Evolutionary conservation across 1,140 invertebrate species (phyloP).

Genomic region (Procambarus virginalis): DNA sequence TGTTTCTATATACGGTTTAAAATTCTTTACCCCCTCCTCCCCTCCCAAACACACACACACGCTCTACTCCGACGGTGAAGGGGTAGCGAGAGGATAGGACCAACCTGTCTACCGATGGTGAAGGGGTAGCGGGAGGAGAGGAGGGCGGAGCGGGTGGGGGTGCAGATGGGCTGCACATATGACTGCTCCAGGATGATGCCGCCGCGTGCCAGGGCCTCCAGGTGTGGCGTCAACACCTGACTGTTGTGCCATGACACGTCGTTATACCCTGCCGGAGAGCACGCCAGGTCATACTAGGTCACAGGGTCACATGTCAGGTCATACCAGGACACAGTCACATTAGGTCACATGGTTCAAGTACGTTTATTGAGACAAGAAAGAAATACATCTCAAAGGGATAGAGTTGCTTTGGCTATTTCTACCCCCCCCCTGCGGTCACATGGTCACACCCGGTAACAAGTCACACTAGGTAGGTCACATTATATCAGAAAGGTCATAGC

Average conservation of each 20-base stretch:
- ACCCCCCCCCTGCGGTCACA: no score
- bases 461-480: no score
- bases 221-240: neutral
- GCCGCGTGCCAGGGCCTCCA: constrained; percentile 79
- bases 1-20: no score
- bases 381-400: no score
- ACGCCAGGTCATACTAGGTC: neutral
- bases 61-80: neutral
- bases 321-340: no score
- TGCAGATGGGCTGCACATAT: constrained; percentile 81
- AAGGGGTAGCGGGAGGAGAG: constrained; percentile 90
- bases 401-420: no score
- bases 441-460: no score
- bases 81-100: neutral
- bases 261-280: neutral
- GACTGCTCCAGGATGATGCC: constrained; percentile 81
- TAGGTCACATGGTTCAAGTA: no score
- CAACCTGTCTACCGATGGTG: constrained; percentile 77
- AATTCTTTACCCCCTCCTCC: no score
- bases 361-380: no score
- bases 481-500: no score
- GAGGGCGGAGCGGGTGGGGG: constrained; percentile 84
- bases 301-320: neutral
- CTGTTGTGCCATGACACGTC: constrained; percentile 19
- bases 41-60: no score